Evolutionary conservation across 2,797 vertebrate species (phyloP).

Genomic region (Rhinichthys osculus): DNA sequence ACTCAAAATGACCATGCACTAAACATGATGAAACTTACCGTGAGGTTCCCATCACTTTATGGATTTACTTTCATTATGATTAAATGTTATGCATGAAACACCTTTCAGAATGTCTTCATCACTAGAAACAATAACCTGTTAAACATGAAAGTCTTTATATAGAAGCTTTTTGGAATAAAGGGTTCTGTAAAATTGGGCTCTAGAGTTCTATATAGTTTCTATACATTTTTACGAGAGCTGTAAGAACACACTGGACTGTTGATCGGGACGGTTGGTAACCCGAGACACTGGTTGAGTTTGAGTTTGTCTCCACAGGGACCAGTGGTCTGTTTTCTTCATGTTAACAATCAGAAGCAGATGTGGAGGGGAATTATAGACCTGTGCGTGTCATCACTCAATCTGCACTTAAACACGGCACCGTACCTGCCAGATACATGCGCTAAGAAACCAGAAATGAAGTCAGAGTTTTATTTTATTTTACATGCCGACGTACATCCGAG

Average conservation of each 20-base stretch:
- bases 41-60: no score
- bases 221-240: neutral
- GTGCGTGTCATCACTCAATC: constrained; percentile 77
- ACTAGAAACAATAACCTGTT: neutral
- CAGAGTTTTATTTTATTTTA: neutral
- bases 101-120: neutral
- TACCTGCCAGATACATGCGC: constrained; percentile 34
- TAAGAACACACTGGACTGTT: constrained; percentile 52
- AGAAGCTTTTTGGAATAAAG: neutral
- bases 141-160: neutral
- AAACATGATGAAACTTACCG: no score
- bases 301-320: constrained; percentile 73
- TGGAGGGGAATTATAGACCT: constrained; percentile 73
- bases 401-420: constrained; percentile 51
- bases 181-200: neutral
- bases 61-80: neutral
- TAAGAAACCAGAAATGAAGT: neutral
- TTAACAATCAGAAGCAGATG: constrained; percentile 84
- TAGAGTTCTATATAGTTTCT: neutral
- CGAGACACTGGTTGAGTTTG: constrained; percentile 73
- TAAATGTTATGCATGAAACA: neutral
- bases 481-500: neutral
- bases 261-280: constrained; percentile 73
- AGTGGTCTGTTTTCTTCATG: constrained; percentile 79
- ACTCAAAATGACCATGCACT: no score